Conservation (phyloP, 2,888 invertebrate genomes). For the Oscheius sp. region DNA sequence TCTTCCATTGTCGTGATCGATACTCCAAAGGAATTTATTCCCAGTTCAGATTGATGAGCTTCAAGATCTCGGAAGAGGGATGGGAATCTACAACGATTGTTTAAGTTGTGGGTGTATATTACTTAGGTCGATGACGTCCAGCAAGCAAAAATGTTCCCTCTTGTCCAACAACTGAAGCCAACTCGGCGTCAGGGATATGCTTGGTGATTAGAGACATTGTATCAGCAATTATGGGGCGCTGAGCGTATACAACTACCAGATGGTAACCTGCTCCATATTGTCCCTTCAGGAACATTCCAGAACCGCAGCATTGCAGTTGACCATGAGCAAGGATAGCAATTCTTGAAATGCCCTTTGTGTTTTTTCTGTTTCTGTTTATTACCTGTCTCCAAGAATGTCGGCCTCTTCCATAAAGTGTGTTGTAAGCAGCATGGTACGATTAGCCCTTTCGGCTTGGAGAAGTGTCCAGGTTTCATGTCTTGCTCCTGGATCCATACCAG, state of each 20-base stretch:
- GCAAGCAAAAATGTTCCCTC: slow-evolving; percentile 81
- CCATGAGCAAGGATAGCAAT: slow-evolving; percentile 89
- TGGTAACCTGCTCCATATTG: slow-evolving; percentile 87
- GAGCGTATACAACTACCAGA: slow-evolving; percentile 80
- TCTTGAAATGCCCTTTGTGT: not conserved
- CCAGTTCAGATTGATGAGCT: slow-evolving; percentile 77
- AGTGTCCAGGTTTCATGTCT: slow-evolving; percentile 82
- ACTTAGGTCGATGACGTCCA: slow-evolving; percentile 39
- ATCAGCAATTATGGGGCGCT: slow-evolving; percentile 41
- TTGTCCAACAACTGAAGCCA: slow-evolving; percentile 83
- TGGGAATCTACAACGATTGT: slow-evolving; percentile 74
- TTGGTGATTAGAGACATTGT: slow-evolving; percentile 41
- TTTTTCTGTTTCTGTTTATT: slow-evolving; percentile 4
- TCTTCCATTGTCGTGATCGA: slow-evolving; percentile 89
- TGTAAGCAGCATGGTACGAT: slow-evolving; percentile 82
- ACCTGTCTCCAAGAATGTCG: slow-evolving; percentile 85
- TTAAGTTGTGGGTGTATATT: not conserved
- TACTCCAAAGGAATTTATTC: slow-evolving; percentile 85
- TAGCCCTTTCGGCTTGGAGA: slow-evolving; percentile 78
- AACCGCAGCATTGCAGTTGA: slow-evolving; percentile 84
- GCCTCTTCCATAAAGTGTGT: slow-evolving; percentile 93
- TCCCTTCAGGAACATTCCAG: slow-evolving; percentile 82
- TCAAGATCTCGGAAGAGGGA: slow-evolving; percentile 82
- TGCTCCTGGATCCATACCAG: slow-evolving; percentile 78
- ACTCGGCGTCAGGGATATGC: slow-evolving; percentile 64